Evolutionary conservation across 2,113 vertebrate species (phyloP), one percentile per base, ranked within the genome.

Genomic region (Ictalurus furcatus): DNA sequence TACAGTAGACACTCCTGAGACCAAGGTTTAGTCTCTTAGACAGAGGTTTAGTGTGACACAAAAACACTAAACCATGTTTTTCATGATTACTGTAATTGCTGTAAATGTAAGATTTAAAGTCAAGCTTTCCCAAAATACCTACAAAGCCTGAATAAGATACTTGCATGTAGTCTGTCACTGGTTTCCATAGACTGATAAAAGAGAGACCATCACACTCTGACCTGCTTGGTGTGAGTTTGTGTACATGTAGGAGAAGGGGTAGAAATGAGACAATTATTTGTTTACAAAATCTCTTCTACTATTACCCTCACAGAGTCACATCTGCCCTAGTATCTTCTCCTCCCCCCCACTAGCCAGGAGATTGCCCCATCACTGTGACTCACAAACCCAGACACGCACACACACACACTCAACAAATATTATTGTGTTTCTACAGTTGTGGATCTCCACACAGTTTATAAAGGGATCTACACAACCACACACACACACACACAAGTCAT

Each of bases 271-370:
- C 30, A 85, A 90, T 87, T 82, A 76, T 89, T 84, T 88, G 87
- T 74, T 90, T 67, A 87, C 79, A 90, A 92, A 90, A 93, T 90
- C 92, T 93, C 73, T 91, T 91, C 88, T 91, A 59, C 7, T 34
- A 3, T 23, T 82, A 17, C 56, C 14, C 37, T 58, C 40, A 82
- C 54, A 61, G 54, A 82, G 12, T 83, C 6, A 25, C 58, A 83
- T 83, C 34, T 83, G 56, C 56, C 19, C n/a, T 34, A 23, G 30
- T 61, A 58, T 58, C 93, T 14, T 52, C 44, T 52, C n/a, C n/a
- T n/a, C n/a, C n/a, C 3, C 40, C 40, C 40, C 76, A 84, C 90
- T 93, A 67, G 84, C 87, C 69, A 56, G 88, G 82, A 93, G 86
- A 76, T 54, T 80, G 73, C 6, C 11, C 16, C 7, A 58, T 58